Percentiles rank a stretch among this genome's conserved stretches.
Conservation (phyloP, 1,140 invertebrate species). For the Acromyrmex echinatior region DNA sequence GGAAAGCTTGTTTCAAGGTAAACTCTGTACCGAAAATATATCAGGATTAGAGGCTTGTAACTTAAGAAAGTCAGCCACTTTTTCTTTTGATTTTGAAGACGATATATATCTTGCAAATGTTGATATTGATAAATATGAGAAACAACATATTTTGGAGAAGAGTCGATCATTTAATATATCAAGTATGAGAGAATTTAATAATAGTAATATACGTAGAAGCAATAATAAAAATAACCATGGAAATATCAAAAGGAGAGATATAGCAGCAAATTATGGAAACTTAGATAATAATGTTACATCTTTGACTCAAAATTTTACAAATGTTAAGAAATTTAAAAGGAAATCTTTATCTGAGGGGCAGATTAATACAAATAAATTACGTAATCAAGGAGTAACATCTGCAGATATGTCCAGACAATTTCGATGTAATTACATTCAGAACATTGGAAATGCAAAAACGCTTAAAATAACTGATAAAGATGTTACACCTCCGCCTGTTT, state of each 20-base stretch:
- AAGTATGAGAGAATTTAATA: not conserved
- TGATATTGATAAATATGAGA: slow-evolving; percentile 33
- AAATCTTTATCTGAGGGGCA: slow-evolving; percentile 66
- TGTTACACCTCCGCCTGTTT: slow-evolving; percentile 83
- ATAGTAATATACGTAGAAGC: not conserved
- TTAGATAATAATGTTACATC: not conserved
- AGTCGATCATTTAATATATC: slow-evolving; percentile 15
- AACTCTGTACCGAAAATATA: not conserved
- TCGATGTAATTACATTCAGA: slow-evolving; percentile 42
- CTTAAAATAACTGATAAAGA: slow-evolving; percentile 58
- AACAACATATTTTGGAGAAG: slow-evolving; percentile 29
- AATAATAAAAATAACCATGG: slow-evolving; percentile 17
- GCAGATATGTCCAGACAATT: not conserved
- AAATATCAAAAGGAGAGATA: not conserved
- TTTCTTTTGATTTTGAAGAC: slow-evolving; percentile 34
- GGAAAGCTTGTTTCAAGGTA: not conserved
- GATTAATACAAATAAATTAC: slow-evolving; percentile 20
- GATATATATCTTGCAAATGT: slow-evolving; percentile 64
- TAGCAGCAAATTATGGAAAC: not conserved
- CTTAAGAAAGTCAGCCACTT: not conserved
- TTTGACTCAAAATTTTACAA: slow-evolving; percentile 35
- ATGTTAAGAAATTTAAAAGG: slow-evolving; percentile 50
- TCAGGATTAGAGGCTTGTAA: not conserved
- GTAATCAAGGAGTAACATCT: not conserved
- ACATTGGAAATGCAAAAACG: not conserved